phyloP scores from a whole-genome alignment of 2,797 vertebrate genomes.

The Argyrosomus regius region DNA sequence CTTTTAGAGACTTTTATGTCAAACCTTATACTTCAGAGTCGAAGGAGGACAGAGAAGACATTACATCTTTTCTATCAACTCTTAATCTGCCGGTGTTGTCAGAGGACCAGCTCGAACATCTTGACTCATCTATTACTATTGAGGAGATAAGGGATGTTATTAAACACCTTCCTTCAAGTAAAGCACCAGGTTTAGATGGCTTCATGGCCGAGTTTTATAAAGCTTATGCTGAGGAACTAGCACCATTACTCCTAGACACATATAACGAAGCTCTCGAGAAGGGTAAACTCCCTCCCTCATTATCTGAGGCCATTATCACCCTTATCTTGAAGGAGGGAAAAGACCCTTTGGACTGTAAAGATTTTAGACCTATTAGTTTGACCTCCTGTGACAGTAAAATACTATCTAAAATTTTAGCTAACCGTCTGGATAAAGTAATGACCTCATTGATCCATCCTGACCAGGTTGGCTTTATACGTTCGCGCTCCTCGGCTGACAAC shows the following conservation, averaged over 20 bases:
- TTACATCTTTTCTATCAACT: not conserved
- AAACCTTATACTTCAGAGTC: not conserved
- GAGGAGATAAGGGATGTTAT: constrained; percentile 14
- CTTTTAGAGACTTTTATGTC: not conserved
- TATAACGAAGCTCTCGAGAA: not conserved
- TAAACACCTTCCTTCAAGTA: constrained; percentile 1
- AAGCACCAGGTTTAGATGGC: constrained; percentile 4
- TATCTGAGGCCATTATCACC: not conserved
- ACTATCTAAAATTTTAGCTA: too few relatives aligned
- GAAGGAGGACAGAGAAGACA: not conserved
- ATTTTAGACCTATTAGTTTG: too few relatives aligned
- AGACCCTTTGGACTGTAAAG: too few relatives aligned
- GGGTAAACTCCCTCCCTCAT: not conserved
- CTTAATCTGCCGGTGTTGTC: not conserved
- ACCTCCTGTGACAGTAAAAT: too few relatives aligned
- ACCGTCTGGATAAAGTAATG: too few relatives aligned
- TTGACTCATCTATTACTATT: constrained; percentile 13
- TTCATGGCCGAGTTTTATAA: constrained; percentile 19
- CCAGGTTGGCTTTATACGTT: too few relatives aligned
- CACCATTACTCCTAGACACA: constrained; percentile 5
- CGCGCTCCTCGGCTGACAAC: too few relatives aligned
- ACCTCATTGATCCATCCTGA: too few relatives aligned
- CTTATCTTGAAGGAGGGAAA: too few relatives aligned
- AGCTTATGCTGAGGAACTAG: constrained; percentile 5
- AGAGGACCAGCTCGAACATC: not conserved